A percentile compares a stretch with the other conserved stretches of the same genome.
Conservation (phyloP, 1,140 invertebrate genomes). For the Ctenoplectra terminalis region DNA sequence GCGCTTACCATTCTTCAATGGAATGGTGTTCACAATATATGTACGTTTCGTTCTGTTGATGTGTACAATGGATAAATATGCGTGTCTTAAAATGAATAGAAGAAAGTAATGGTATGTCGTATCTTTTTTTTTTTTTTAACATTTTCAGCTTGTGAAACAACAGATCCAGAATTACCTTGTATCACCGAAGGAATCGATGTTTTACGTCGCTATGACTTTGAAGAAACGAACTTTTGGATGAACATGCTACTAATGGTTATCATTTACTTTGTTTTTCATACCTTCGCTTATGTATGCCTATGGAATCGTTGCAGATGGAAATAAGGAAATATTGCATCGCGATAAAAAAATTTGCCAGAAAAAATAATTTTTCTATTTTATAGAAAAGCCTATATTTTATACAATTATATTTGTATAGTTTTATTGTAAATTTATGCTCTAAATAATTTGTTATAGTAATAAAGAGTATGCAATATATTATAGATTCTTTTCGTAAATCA, state of each 20-base stretch:
- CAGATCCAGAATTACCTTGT: constrained; percentile 86
- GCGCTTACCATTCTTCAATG: constrained; percentile 92
- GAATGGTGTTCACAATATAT: constrained; percentile 89
- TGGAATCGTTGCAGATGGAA: constrained; percentile 86
- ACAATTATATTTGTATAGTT: no score
- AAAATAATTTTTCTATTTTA: no score
- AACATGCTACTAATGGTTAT: constrained; percentile 87
- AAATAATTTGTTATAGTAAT: no score
- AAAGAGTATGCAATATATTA: no score
- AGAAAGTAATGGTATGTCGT: neutral
- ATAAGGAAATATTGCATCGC: constrained; percentile 73
- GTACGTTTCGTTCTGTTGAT: constrained; percentile 83
- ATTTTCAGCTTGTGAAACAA: constrained; percentile 85
- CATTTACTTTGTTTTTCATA: constrained; percentile 88
- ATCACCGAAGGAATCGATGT: constrained; percentile 88
- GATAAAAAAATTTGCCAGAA: no score
- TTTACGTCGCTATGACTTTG: constrained; percentile 88
- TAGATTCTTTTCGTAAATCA: no score
- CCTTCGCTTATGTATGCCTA: constrained; percentile 87
- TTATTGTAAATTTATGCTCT: no score
- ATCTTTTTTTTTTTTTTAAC: neutral
- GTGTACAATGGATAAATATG: neutral
- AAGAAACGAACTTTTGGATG: constrained; percentile 84
- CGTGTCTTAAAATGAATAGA: neutral
- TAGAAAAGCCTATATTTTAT: no score